Evolutionary conservation across 2,797 vertebrate genomes (phyloP).

Genomic region (Strix occidentalis): DNA sequence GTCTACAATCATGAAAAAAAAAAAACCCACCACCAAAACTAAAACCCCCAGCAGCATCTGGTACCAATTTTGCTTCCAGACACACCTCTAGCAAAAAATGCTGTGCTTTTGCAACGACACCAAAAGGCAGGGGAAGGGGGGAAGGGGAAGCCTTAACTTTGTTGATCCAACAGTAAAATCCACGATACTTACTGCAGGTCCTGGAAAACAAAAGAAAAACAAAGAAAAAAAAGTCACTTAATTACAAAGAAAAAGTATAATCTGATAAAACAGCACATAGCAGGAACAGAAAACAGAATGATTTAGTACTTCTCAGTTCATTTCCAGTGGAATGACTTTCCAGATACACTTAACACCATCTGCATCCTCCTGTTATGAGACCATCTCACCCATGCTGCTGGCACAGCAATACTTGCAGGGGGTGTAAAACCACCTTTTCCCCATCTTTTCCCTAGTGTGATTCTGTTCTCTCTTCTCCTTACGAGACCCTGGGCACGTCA

Average conservation of each 20-base stretch:
- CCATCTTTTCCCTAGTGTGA: rapidly evolving
- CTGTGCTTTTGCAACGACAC: conserved; percentile 38
- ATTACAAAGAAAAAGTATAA: background rate
- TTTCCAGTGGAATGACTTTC: rapidly evolving
- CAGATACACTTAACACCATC: background rate
- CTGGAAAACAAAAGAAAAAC: conserved; percentile 78
- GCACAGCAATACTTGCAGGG: rapidly evolving
- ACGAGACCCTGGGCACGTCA: rapidly evolving
- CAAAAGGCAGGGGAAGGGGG: conserved; percentile 29
- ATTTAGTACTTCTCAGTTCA: background rate
- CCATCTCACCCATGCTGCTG: background rate
- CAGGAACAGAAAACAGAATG: background rate
- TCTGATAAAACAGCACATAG: background rate
- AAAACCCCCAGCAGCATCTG: conserved; percentile 9
- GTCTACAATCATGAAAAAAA: background rate
- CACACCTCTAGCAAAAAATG: conserved; percentile 42
- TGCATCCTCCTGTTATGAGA: rapidly evolving
- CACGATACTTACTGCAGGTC: conserved; percentile 81
- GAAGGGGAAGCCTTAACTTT: conserved; percentile 76
- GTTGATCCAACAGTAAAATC: conserved; percentile 59
- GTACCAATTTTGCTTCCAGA: conserved; percentile 43
- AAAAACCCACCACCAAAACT: background rate
- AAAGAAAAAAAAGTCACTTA: conserved; percentile 10
- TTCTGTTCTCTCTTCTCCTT: background rate
- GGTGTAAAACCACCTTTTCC: rapidly evolving